These are phyloP conservation scores for Pyrgilauda ruficollis DNA, from an alignment of 2,113 vertebrate species.

Conservation along the genomic window DNA sequence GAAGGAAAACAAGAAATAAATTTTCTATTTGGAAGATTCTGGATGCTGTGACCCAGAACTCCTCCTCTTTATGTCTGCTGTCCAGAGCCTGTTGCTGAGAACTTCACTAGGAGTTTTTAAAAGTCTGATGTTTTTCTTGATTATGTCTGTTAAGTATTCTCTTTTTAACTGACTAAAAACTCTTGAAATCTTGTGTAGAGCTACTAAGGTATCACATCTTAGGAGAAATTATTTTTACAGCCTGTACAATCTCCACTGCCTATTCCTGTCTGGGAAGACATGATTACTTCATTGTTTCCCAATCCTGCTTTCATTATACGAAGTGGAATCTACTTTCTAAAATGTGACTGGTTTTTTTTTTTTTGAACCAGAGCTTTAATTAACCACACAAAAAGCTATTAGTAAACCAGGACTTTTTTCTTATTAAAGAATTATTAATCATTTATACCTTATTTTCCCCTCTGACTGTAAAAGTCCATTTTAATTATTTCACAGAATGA, in stretches of 20 bases:
- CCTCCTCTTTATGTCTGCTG: not conserved
- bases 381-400: not conserved
- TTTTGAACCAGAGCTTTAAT: not conserved
- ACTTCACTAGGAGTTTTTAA: not conserved
- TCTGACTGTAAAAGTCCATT: not conserved
- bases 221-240: not conserved
- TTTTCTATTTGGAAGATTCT: not conserved
- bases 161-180: not conserved
- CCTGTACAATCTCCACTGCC: not conserved
- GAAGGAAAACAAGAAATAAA: not conserved
- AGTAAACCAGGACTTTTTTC: not conserved
- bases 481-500: conserved; percentile 18
- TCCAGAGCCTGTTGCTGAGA: not conserved
- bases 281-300: not conserved
- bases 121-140: not conserved
- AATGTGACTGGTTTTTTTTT: accelerated
- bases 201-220: not conserved
- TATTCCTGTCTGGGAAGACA: not conserved
- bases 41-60: not conserved
- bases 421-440: not conserved
- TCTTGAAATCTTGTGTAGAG: not conserved
- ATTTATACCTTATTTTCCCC: not conserved
- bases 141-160: not conserved
- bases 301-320: not conserved
- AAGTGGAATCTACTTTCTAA: not conserved